Evolutionary conservation across 2,888 invertebrate species (phyloP).

Genomic region (Aphodius granarius): DNA sequence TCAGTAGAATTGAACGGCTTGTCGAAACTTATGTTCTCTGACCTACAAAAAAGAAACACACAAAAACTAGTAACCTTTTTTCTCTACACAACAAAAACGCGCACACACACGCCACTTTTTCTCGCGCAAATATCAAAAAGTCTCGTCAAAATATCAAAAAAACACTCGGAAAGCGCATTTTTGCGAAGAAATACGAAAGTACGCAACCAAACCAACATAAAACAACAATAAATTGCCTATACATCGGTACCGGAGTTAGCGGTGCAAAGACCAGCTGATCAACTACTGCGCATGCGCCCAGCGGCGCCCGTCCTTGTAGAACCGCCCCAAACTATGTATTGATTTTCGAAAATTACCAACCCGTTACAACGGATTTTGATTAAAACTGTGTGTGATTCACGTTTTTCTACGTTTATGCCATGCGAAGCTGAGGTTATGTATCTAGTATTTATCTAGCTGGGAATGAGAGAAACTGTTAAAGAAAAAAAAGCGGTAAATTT

Average conservation of each 20-base stretch:
- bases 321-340: slow-evolving; percentile 49
- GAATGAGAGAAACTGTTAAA: no score
- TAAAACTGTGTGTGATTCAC: neutral
- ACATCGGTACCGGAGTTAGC: slow-evolving; percentile 9
- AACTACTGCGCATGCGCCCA: slow-evolving; percentile 40
- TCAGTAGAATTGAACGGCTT: slow-evolving; percentile 57
- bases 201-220: slow-evolving; percentile 22
- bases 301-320: slow-evolving; percentile 36
- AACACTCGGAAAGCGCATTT: neutral
- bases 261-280: slow-evolving; percentile 43
- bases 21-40: slow-evolving; percentile 53
- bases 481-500: neutral
- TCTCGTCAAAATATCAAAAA: neutral
- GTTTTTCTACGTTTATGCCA: neutral
- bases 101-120: neutral
- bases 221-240: slow-evolving; percentile 21
- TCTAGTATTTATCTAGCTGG: no score
- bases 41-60: slow-evolving; percentile 40
- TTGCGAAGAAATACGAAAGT: neutral
- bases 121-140: neutral
- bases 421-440: neutral
- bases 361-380: neutral
- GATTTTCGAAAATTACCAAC: slow-evolving; percentile 42
- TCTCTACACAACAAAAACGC: neutral
- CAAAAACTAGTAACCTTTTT: neutral